Conservation (phyloP, 2,113 vertebrate genomes). For the Psophia crepitans region DNA sequence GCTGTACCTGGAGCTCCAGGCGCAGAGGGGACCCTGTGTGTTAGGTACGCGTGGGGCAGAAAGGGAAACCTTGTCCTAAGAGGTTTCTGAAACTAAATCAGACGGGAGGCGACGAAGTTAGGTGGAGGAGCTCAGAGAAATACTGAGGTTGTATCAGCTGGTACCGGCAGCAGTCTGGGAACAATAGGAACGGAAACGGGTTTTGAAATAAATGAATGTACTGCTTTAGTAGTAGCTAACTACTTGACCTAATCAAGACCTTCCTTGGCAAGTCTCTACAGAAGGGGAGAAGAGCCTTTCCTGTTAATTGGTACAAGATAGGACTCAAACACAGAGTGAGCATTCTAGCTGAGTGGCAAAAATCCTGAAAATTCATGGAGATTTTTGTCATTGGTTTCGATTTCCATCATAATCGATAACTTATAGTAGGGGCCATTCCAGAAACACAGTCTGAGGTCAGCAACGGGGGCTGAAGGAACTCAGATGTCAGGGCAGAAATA, state of each 20-base stretch:
- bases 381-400: not conserved
- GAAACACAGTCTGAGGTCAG: not conserved
- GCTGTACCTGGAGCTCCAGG: not conserved
- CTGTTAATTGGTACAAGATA: not conserved
- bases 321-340: not conserved
- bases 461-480: not conserved
- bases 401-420: not conserved
- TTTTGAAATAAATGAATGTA: not conserved
- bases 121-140: not conserved
- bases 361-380: not conserved
- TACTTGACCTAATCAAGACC: not conserved
- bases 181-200: not conserved
- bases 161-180: not conserved
- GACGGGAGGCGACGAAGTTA: not conserved
- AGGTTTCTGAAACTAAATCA: not conserved
- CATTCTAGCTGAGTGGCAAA: not conserved
- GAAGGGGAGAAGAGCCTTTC: not conserved
- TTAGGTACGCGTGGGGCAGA: not conserved
- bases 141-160: not conserved
- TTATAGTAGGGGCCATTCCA: not conserved
- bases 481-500: not conserved
- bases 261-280: not conserved
- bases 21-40: accelerated
- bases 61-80: not conserved
- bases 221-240: not conserved